A percentile compares a stretch with the other conserved stretches of the same genome.
Conservation (phyloP, 2,888 invertebrate genomes). For the Cheilosia urbana region DNA sequence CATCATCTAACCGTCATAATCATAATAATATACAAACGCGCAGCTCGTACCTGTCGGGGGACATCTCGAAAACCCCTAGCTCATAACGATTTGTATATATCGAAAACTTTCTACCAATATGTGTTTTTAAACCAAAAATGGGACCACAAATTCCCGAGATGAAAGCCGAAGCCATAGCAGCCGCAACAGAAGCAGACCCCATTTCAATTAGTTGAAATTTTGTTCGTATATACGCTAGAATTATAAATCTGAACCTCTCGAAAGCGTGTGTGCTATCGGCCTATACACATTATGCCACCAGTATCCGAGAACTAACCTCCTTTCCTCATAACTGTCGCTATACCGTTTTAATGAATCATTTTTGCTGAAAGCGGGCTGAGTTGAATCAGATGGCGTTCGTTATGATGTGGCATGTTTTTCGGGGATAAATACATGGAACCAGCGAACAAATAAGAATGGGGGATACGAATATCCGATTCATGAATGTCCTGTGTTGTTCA, state of each 20-base stretch:
- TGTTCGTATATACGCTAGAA: conserved; percentile 16
- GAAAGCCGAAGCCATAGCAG: conserved; percentile 1
- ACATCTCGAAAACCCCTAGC: background rate
- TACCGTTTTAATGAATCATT: background rate
- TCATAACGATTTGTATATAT: conserved; percentile 2
- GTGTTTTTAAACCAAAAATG: conserved; percentile 16
- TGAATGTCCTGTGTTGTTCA: background rate
- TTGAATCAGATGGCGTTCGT: conserved; percentile 39
- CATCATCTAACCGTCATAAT: background rate
- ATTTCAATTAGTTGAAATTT: conserved; percentile 32
- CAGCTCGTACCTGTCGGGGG: background rate
- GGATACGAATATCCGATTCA: background rate
- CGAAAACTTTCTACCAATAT: conserved; percentile 3
- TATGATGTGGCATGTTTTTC: conserved; percentile 50
- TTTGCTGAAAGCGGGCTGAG: conserved; percentile 3
- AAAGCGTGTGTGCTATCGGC: background rate
- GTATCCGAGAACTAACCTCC: background rate
- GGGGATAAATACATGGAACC: conserved; percentile 44
- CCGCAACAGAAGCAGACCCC: conserved; percentile 23
- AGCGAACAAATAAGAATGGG: conserved; percentile 7
- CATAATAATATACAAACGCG: background rate
- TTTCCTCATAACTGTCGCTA: background rate
- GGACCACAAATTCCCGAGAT: conserved; percentile 33
- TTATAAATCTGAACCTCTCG: conserved; percentile 14
- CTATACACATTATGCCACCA: background rate